Base-by-base conservation (phyloP, 2,113 vertebrate genomes). In the Chamaetylas fuelleborni region DNA sequence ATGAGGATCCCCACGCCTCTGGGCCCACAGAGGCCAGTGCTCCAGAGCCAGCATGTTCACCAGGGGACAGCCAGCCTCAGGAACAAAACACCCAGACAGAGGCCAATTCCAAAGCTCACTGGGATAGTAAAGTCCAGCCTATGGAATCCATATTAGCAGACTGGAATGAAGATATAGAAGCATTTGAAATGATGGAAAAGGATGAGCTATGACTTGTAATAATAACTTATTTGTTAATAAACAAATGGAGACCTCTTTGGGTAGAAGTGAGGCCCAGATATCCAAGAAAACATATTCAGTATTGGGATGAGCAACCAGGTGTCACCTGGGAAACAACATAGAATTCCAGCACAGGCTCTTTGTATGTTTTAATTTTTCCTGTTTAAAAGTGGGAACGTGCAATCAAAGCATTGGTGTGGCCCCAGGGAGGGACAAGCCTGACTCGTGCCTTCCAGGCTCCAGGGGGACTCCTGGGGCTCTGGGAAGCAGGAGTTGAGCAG, bases 81-180 rank as follows among this genome's bases (percentile, higher is more conserved):
- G 98, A 98, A 60, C 97, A 98, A 76, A 76, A 96, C 74, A 95
- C 89, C 3, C 94, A 98, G 74, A 95, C 97, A 67, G 97, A 98
- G 57, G 70, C 98, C 40, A 97, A 1, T 78, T 94, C 97, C 92
- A 96, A 94, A 70, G 93, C 92, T 64, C 96, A 94, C 88, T 98
- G 98, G 98, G 98, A 97, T 62, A 96, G 94, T 57, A 98, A 97
- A 91, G 97, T 85, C 88, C 98, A 98, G 61, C 99, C 99, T 48
- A 98, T 98, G 96, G 99, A 99, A 89, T 98, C 99, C 43, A 98
- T 99, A 95, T 97, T 99, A 96, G 99, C 99, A 93, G 99, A 99
- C 97, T 99, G 99, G 99, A 99, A 97, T 96, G 99, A 99, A 98
- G 99, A 99, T 97, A 98, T 99, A 98, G 99, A 99, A 98, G 99